Percentiles rank a stretch among this genome's conserved stretches.
These are phyloP conservation scores for Cancer borealis DNA, from an alignment of 2,888 invertebrate species.

Conservation along the genomic window DNA sequence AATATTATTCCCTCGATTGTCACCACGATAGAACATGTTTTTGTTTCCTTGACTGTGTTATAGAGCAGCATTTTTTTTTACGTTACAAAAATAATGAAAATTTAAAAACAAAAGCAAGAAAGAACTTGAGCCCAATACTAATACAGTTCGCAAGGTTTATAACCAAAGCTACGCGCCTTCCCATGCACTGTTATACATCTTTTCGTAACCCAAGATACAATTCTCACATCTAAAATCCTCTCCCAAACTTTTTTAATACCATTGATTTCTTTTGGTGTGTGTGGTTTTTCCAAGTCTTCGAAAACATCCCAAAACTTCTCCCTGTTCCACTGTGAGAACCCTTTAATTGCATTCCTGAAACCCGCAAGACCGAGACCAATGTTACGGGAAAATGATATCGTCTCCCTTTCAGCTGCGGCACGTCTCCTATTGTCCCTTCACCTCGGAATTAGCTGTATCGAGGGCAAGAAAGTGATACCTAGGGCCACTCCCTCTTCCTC, in stretches of 20 bases:
- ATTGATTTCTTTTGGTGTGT: neutral
- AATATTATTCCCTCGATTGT: neutral
- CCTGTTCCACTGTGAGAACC: neutral
- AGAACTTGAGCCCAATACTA: neutral
- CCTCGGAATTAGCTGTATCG: neutral
- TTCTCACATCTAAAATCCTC: neutral
- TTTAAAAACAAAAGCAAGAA: neutral
- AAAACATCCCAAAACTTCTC: neutral
- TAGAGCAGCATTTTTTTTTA: neutral
- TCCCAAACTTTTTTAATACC: neutral
- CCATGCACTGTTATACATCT: neutral
- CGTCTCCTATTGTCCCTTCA: neutral
- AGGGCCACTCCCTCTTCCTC: neutral
- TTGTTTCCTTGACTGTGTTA: neutral
- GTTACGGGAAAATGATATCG: neutral
- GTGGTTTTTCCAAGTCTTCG: constrained; percentile 4
- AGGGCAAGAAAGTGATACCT: constrained; percentile 5
- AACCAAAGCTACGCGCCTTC: neutral
- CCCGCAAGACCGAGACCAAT: neutral
- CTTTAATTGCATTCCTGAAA: neutral
- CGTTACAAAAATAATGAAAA: neutral
- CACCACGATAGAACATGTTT: neutral
- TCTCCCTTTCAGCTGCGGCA: neutral
- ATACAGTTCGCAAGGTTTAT: neutral
- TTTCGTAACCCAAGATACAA: neutral